Base-by-base conservation (phyloP, 2,888 invertebrate genomes). In the Hypomecis atomaria region DNA sequence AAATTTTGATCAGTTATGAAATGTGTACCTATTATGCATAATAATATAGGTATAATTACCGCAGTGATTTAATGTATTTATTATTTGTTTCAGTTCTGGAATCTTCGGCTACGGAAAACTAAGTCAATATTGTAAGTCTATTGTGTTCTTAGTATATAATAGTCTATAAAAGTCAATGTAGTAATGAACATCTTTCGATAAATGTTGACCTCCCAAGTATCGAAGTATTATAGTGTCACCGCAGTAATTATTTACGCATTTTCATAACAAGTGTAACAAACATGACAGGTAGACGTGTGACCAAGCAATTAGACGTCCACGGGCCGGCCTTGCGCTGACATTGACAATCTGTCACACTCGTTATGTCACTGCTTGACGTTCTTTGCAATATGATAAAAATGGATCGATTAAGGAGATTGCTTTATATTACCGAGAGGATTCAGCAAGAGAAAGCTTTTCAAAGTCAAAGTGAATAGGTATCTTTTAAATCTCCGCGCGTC, bases 61-160 rank as follows among this genome's bases (percentile, higher is more conserved):
- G 4, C 7, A 44, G 23, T 42, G 33, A 13, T 42, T 1, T 9
- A 33, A 23, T 48, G 45, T 37, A 33, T 62, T n/a, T 57, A 61
- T 60, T 69, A 66, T 70, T 70, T 71, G 66, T 78, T 76, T 60
- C 78, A 70, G 82, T 65, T 74, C 13, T 72, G 69, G 69, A 74
- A 66, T 64, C 52, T 69, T 69, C 65, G 73, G 75, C 76, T 72
- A 81, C 75, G 73, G 69, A 70, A 67, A 61, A 69, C 74, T 72
- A 71, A 75, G 73, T 75, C 65, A 71, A 73, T 57, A 77, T 53
- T 71, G 82, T 82, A 65, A 82, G 82, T n/a, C n/a, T n/a, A n/a
- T n/a, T n/a, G n/a, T n/a, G n/a, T n/a, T n/a, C n/a, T n/a, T n/a
- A n/a, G n/a, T n/a, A n/a, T n/a, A n/a, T n/a, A n/a, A n/a, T n/a